Conservation (phyloP, 1,140 invertebrate genomes). For the Neodiprion lecontei region DNA sequence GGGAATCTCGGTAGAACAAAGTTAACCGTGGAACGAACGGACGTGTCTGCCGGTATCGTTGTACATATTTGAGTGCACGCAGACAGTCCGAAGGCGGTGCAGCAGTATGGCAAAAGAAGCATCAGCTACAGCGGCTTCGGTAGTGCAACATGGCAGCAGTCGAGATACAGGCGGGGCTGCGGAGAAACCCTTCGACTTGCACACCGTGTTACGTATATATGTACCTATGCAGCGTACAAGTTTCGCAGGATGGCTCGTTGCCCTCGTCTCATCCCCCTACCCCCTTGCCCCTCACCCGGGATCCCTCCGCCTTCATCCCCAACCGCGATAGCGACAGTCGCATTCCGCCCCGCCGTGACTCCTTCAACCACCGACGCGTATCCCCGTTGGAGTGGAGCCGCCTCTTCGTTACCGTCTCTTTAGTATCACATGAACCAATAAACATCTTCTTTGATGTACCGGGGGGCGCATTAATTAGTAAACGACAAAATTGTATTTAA, state of each 20-base stretch:
- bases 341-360: constrained; percentile 34
- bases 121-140: no score
- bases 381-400: constrained; percentile 44
- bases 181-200: background rate
- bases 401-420: constrained; percentile 64
- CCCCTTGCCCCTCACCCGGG: constrained; percentile 18
- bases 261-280: constrained; percentile 21
- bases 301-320: constrained; percentile 33
- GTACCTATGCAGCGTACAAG: no score
- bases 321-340: no score
- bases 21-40: background rate
- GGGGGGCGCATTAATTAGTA: constrained; percentile 61
- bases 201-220: background rate
- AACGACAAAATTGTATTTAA: constrained; percentile 67
- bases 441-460: constrained; percentile 64
- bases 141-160: no score
- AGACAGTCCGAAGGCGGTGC: no score
- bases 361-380: constrained; percentile 50
- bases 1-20: background rate
- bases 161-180: background rate
- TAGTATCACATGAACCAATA: constrained; percentile 65
- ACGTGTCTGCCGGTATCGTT: background rate
- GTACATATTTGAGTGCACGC: no score
- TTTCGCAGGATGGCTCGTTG: no score
- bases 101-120: no score